Evolutionary conservation across 2,797 vertebrate species (phyloP), one percentile per base, ranked within the genome.

Genomic region (Anguilla anguilla): DNA sequence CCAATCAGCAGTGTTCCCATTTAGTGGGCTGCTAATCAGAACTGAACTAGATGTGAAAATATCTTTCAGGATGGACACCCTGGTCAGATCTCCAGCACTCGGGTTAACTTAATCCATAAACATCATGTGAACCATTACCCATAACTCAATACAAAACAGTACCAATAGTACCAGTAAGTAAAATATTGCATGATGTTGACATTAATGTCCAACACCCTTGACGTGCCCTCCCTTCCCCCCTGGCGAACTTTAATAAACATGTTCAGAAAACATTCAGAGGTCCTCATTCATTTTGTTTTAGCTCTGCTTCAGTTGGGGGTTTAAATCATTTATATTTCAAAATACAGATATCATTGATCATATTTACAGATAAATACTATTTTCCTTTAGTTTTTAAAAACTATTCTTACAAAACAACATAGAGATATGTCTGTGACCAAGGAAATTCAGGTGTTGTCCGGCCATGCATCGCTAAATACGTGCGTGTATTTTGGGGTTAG

Each of bases 401-500:
- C 6, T n/a, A 67, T 57, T 82, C 19, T 82, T 31, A 51, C 77
- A 22, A 15, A 89, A 89, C 87, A 91, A 67, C 7, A 92, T 92
- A 89, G 90, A 90, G 86, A 87, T 57, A 82, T n/a, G 1, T 49
- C 94, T 92, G 94, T 94, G 92, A 91, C 10, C 74, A 79, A 35
- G 3, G 19, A 79, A 46, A 43, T 91, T 89, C 87, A 86, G 91
- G 94, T 95, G 94, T 87, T 77, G 92, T 93, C 93, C 91, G 69
- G 79, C n/a, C 67, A 90, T 93, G 89, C 79, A 31, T 81, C 43
- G 22, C 17, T 46, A 19, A 19, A 10, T 25, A 51, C 0, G 13
- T 22, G 51, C 1, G 43, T 22, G 2, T 11, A n/a, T 13, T 55
- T 15, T 51, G 88, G 53, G 3, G 31, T 46, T 17, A 53, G 15